Base-by-base conservation (phyloP, 2,888 invertebrate genomes). In the Strigamia crassipes region DNA sequence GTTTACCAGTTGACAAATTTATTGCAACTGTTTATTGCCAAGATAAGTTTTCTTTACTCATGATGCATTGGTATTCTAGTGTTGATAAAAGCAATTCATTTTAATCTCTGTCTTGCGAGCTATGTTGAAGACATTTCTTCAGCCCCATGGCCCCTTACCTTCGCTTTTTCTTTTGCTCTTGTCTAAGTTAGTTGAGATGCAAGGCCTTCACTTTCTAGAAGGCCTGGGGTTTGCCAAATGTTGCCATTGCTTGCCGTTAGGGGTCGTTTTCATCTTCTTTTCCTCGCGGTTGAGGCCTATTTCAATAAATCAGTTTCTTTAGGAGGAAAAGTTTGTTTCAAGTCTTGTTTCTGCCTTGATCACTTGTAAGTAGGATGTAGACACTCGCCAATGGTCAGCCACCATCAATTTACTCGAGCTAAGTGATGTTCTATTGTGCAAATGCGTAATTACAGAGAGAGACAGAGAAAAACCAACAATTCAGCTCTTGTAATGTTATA, bases 41-140 rank as follows among this genome's bases (percentile, higher is more conserved):
- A 73, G 73, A 73, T 73, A 73, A 73, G 73, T 73, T 73, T 73
- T 73, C 73, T 31, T 51, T 73, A 73, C 73, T 73, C 31, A 31
- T 73, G 73, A 73, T 73, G n/a, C 73, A 73, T 73, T 73, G 73
- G 73, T 73, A 73, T 73, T 73, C 73, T 13, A 73, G 73, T 73
- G 73, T 73, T 73, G 73, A 73, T 73, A 73, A 73, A 73, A 73
- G 73, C 73, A 73, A 73, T 73, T 73, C 73, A 73, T 73, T 73
- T 73, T 73, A 73, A 73, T 73, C 73, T 73, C 73, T 73, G 73
- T 73, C 73, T 73, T 73, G 73, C 73, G 73, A 73, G 73, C 73
- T 73, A 73, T 73, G 73, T 27, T 15, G 73, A 73, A 73, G 73
- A 73, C 73, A 73, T 73, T 73, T 73, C 73, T 73, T 27, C 15